Evolutionary conservation across 2,888 invertebrate species (phyloP).

Genomic region (Drosophila trichaetosa): DNA sequence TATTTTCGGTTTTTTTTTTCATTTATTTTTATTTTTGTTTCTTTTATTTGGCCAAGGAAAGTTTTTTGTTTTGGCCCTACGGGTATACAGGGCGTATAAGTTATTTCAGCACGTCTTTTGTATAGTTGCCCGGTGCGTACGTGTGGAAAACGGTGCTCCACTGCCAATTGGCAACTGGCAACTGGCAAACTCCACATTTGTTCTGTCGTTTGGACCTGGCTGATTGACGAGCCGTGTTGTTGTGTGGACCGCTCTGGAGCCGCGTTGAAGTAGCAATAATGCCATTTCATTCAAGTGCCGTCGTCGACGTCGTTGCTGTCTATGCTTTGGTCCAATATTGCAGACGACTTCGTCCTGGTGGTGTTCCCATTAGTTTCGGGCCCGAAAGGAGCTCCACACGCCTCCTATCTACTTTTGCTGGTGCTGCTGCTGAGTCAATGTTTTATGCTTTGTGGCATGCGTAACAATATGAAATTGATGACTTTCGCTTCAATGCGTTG

Average conservation of each 20-base stretch:
- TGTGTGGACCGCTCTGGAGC: slow-evolving; percentile 26
- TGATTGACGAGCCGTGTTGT: slow-evolving; percentile 66
- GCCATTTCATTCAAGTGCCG: slow-evolving; percentile 76
- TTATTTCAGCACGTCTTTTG: slow-evolving; percentile 78
- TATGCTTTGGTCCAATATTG: slow-evolving; percentile 50
- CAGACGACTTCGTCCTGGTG: slow-evolving; percentile 44
- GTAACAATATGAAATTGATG: slow-evolving; percentile 81
- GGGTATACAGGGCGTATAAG: slow-evolving; percentile 74
- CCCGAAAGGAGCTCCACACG: slow-evolving; percentile 1
- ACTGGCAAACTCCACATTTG: slow-evolving; percentile 24
- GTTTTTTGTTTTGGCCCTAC: slow-evolving; percentile 56
- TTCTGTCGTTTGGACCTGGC: slow-evolving; percentile 17
- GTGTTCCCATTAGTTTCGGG: slow-evolving; percentile 60
- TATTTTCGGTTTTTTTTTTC: slow-evolving; percentile 31
- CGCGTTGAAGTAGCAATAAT: slow-evolving; percentile 78
- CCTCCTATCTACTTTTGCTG: background rate
- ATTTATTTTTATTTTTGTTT: slow-evolving; percentile 29
- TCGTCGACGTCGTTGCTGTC: slow-evolving; percentile 46
- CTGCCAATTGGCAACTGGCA: slow-evolving; percentile 38
- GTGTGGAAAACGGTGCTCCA: slow-evolving; percentile 73
- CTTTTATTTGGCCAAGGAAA: slow-evolving; percentile 47
- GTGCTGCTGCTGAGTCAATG: slow-evolving; percentile 27
- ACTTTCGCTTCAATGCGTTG: slow-evolving; percentile 76
- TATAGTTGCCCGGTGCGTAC: slow-evolving; percentile 71
- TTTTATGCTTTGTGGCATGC: slow-evolving; percentile 71